A percentile compares a stretch with the other conserved stretches of the same genome.
phyloP scores from a whole-genome alignment of 2,113 vertebrate genomes.

The Sisor rabdophorus region DNA sequence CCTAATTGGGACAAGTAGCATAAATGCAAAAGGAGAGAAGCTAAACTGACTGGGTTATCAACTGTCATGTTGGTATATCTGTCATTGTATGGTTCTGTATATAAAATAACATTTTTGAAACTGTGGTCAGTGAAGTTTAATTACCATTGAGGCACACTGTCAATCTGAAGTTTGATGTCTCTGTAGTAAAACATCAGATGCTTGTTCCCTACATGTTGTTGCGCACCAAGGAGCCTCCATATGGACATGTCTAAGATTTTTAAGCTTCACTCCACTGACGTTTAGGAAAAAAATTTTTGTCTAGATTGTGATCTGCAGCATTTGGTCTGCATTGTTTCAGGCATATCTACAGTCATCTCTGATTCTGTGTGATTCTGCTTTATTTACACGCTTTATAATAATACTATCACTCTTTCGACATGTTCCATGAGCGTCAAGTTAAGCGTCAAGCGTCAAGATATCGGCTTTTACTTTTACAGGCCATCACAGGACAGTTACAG shows the following conservation, averaged over 20 bases:
- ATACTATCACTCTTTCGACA: neutral
- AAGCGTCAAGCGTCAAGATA: too few relatives aligned
- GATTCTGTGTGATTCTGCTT: neutral
- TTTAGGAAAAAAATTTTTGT: neutral
- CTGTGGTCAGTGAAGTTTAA: conserved; percentile 10
- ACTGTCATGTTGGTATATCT: conserved; percentile 14
- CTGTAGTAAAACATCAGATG: neutral
- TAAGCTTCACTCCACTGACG: conserved; percentile 8
- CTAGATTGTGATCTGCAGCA: conserved; percentile 6
- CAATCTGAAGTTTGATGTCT: neutral
- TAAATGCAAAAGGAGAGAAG: conserved; percentile 31
- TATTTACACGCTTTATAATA: conserved; percentile 11
- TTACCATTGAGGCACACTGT: neutral
- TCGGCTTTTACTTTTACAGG: conserved; percentile 2
- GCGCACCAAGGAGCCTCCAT: conserved; percentile 6
- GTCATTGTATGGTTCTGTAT: conserved; percentile 23
- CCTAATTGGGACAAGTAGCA: conserved; percentile 57
- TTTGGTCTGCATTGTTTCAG: conserved; percentile 1
- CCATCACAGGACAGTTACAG: conserved; percentile 31
- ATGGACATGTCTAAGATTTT: conserved; percentile 13
- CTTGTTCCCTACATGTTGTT: neutral
- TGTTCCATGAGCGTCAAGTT: neutral
- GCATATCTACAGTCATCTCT: neutral
- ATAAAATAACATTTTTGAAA: neutral
- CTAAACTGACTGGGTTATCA: conserved; percentile 20